Conservation (phyloP, 2,888 invertebrate species). For the Lasioglossum calceatum region DNA sequence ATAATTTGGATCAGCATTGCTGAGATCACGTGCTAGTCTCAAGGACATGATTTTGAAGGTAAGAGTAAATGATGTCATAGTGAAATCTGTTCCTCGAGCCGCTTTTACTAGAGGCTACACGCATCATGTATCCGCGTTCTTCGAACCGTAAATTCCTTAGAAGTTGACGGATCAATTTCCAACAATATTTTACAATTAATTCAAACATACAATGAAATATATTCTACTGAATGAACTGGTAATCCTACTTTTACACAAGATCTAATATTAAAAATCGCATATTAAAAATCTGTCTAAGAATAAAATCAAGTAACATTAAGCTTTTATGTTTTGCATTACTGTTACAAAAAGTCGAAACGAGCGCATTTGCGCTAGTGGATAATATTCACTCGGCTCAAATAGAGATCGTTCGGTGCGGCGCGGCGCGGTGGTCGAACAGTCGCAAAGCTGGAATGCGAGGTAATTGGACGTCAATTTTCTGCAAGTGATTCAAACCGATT, state of each 20-base stretch:
- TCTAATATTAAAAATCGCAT: too few relatives aligned
- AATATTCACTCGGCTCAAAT: background rate
- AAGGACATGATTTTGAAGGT: slow-evolving; percentile 2
- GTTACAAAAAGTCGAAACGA: background rate
- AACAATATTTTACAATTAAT: background rate
- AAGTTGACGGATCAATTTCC: background rate
- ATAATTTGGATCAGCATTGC: background rate
- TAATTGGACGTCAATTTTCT: slow-evolving; percentile 23
- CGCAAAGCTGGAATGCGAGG: background rate
- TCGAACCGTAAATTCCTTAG: background rate
- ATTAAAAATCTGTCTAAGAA: too few relatives aligned
- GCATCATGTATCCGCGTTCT: background rate
- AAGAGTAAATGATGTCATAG: slow-evolving; percentile 47
- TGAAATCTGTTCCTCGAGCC: slow-evolving; percentile 44
- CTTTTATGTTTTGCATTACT: background rate
- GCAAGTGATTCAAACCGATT: slow-evolving; percentile 1
- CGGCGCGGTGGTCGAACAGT: background rate
- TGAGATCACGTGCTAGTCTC: background rate
- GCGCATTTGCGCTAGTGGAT: background rate
- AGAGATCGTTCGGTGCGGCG: background rate
- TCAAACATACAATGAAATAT: background rate
- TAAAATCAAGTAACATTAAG: background rate
- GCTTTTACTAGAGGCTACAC: slow-evolving; percentile 26
- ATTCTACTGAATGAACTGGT: background rate
- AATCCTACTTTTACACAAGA: too few relatives aligned